These are phyloP conservation scores for Polyommatus icarus DNA, from an alignment of 2,888 invertebrate genomes.

Conservation along the genomic window DNA sequence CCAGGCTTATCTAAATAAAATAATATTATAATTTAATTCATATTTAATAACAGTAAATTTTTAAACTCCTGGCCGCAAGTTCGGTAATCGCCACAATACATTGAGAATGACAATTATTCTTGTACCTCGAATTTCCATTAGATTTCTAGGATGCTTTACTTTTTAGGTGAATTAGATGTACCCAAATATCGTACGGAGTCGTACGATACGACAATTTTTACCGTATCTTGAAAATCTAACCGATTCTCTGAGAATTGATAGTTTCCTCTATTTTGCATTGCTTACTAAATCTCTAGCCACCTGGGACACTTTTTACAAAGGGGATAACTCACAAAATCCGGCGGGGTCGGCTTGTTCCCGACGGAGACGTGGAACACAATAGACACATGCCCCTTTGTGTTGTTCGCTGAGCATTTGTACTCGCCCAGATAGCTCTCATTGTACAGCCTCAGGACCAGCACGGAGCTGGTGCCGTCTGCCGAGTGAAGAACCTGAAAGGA, in stretches of 20 bases:
- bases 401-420: slow-evolving; percentile 64
- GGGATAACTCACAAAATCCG: slow-evolving; percentile 58
- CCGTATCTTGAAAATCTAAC: not conserved
- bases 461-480: slow-evolving; percentile 58
- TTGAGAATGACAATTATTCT: no score
- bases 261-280: not conserved
- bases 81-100: no score
- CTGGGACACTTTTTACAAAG: not conserved
- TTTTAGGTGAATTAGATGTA: no score
- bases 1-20: slow-evolving; percentile 50
- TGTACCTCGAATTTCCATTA: no score
- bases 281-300: not conserved
- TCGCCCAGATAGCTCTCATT: slow-evolving; percentile 57
- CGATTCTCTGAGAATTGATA: not conserved
- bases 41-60: no score
- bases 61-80: no score
- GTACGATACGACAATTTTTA: no score
- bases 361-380: slow-evolving; percentile 64
- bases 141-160: no score
- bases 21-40: not conserved
- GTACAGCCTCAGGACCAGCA: slow-evolving; percentile 58
- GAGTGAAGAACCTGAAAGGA: slow-evolving; percentile 52
- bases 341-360: slow-evolving; percentile 64
- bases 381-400: slow-evolving; percentile 57
- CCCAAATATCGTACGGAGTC: no score